These are phyloP conservation scores for Drosophila setosimentum DNA, from an alignment of 2,888 invertebrate species.

Conservation along the genomic window DNA sequence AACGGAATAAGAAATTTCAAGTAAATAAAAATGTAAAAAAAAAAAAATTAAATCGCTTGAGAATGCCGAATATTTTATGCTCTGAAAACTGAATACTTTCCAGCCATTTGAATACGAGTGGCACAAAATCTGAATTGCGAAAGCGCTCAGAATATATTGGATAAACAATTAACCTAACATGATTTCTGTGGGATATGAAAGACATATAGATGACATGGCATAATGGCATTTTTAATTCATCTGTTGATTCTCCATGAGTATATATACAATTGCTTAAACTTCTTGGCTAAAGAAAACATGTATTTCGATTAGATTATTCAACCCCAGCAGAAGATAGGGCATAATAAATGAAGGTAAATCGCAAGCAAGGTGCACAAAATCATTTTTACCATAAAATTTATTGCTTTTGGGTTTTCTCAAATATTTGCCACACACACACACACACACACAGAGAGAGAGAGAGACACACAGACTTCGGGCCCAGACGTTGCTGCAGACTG, in stretches of 20 bases:
- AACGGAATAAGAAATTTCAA: slow-evolving; percentile 10
- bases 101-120: background rate
- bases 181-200: background rate
- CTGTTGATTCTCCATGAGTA: background rate
- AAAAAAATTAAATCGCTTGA: background rate
- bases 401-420: slow-evolving; percentile 66
- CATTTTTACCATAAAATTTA: slow-evolving; percentile 76
- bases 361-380: slow-evolving; percentile 66
- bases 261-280: background rate
- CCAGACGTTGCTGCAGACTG: slow-evolving; percentile 21
- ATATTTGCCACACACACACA: slow-evolving; percentile 47
- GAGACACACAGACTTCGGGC: background rate
- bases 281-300: background rate
- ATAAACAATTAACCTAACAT: background rate
- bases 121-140: background rate
- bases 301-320: background rate
- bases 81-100: background rate
- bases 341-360: slow-evolving; percentile 39
- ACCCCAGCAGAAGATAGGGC: slow-evolving; percentile 6
- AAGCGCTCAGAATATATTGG: background rate
- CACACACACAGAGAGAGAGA: background rate
- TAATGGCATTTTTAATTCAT: background rate
- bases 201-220: background rate
- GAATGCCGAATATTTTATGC: slow-evolving; percentile 5
- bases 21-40: background rate